Base-by-base conservation (phyloP, 2,113 vertebrate genomes). In the Erythrocercus mccallii region DNA sequence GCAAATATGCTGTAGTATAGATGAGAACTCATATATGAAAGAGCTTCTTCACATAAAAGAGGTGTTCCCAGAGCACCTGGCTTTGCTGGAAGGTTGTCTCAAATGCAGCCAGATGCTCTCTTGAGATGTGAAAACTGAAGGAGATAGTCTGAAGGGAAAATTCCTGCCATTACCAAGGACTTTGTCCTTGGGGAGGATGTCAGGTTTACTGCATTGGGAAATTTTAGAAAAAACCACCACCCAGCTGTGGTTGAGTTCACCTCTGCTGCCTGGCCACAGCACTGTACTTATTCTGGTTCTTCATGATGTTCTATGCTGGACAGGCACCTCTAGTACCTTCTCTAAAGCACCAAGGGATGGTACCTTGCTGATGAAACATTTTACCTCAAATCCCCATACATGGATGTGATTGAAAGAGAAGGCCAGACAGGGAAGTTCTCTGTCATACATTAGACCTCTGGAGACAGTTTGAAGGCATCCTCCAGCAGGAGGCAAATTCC, bases 401-500 rank as follows among this genome's bases (percentile, higher is more conserved):
- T n/a, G 23, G 54, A 33, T 66, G 18, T 56, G 50, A 71, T 31
- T 77, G 74, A 82, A 85, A 94, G 51, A 85, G 81, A 90, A 93
- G 58, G 86, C 30, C 10, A 35, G 56, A 70, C 51, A 83, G 8
- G 5, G 38, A 86, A 58, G 30, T 70, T 82, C 64, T 86, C 44
- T 37, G 25, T 35, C 51, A 30, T 9, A 10, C 17, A 15, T 65
- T 42, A 82, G 74, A 77, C 71, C 45, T 86, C 90, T 88, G 71
- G 71, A 91, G 85, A 74, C n/a, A 62, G 47, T 82, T 77, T 92
- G 81, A 85, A 95, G 82, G 47, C 64, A 81, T 88, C 62, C 60
- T 94, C 56, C 42, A 82, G 81, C 38, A 58, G 51, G 40, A 96
- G 45, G 60, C 90, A 91, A 90, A 91, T 94, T 97, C 81, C 38